These are phyloP conservation scores for Tragelaphus oryx DNA, from an alignment of 2,797 vertebrate species.

Conservation along the genomic window DNA sequence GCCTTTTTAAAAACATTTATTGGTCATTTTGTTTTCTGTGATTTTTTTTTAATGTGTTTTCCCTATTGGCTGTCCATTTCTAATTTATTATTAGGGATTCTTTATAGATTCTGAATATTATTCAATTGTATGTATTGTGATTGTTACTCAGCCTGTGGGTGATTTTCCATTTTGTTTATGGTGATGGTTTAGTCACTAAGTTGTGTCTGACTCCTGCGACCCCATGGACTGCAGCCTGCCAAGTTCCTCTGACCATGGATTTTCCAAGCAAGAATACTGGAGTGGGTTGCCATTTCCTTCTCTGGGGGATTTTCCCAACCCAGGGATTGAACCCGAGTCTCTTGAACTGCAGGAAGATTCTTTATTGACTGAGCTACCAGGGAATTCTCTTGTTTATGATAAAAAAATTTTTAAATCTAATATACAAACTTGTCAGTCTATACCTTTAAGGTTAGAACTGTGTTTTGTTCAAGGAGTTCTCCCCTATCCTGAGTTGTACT, in stretches of 20 bases:
- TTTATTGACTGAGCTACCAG: not conserved
- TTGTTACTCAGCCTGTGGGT: not conserved
- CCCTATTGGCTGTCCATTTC: not conserved
- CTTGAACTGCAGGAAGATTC: not conserved
- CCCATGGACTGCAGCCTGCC: not conserved
- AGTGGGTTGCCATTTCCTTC: not conserved
- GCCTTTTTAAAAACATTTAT: not conserved
- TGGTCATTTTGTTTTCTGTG: not conserved
- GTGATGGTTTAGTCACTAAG: not conserved
- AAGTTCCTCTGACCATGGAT: not conserved
- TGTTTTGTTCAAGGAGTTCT: not conserved
- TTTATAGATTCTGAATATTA: not conserved
- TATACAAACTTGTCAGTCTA: not conserved
- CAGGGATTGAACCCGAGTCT: not conserved
- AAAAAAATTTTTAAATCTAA: not conserved
- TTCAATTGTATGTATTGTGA: not conserved
- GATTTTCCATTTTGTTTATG: not conserved
- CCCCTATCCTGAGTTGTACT: not conserved
- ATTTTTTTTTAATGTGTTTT: not conserved
- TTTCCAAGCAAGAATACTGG: not conserved
- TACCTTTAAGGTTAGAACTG: not conserved
- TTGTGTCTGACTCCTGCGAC: not conserved
- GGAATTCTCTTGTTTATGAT: not conserved
- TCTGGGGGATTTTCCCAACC: not conserved
- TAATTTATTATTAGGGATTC: not conserved